Percentiles rank a stretch among this genome's conserved stretches.
phyloP scores from a whole-genome alignment of 2,888 invertebrate species.

The Cotesia congregata region DNA sequence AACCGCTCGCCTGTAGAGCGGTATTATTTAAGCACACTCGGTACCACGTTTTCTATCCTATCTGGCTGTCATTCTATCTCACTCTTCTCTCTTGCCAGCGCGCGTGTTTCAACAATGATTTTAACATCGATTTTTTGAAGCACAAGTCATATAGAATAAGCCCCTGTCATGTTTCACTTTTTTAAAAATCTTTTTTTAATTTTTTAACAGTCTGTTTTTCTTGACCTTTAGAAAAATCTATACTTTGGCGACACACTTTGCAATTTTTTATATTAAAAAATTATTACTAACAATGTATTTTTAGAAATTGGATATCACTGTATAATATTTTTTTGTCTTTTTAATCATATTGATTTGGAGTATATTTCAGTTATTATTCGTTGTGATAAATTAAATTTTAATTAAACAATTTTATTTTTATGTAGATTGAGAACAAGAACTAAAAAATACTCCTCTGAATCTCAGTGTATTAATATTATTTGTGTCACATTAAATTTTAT shows the following conservation, averaged over 20 bases:
- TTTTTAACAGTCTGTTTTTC: slow-evolving; percentile 6
- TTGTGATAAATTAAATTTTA: not conserved
- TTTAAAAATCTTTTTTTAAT: not conserved
- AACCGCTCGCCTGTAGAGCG: slow-evolving; percentile 29
- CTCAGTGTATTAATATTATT: slow-evolving; percentile 8
- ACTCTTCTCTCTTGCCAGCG: slow-evolving; percentile 22
- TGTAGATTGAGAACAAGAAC: not conserved
- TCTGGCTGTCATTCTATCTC: slow-evolving; percentile 56
- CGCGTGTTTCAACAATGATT: slow-evolving; percentile 36
- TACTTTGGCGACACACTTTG: not conserved
- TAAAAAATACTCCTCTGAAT: not conserved
- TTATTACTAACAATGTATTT: too few relatives aligned
- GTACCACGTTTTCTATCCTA: slow-evolving; percentile 59
- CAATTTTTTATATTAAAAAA: not conserved
- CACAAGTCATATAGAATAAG: slow-evolving; percentile 25
- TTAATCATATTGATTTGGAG: too few relatives aligned
- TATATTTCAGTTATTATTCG: not conserved
- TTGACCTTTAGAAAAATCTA: not conserved
- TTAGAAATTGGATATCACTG: too few relatives aligned
- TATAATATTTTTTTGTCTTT: too few relatives aligned
- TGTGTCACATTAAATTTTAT: slow-evolving; percentile 7
- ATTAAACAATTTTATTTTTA: not conserved
- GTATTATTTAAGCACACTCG: slow-evolving; percentile 57
- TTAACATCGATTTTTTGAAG: slow-evolving; percentile 34
- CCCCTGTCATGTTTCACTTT: slow-evolving; percentile 13